Conservation (phyloP, 2,113 vertebrate species). For the Aptenodytes patagonicus region DNA sequence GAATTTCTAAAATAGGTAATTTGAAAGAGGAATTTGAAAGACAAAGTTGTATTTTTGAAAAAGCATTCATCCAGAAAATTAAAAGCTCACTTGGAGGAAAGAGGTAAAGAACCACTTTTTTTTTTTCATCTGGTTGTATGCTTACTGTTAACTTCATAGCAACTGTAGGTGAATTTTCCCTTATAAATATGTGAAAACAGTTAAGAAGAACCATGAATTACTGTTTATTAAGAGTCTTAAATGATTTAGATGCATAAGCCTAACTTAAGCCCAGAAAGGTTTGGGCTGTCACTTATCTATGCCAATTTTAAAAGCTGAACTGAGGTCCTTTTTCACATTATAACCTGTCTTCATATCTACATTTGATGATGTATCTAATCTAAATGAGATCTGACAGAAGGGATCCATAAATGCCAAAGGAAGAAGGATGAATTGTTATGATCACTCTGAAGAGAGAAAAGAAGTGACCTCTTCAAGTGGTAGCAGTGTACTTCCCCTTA, state of each 20-base stretch:
- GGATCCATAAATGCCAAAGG: background rate
- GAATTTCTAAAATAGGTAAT: background rate
- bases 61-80: background rate
- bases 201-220: background rate
- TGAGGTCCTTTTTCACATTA: background rate
- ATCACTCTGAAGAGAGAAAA: background rate
- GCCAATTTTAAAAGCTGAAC: background rate
- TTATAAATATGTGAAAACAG: background rate
- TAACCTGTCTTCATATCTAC: background rate
- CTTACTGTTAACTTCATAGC: background rate
- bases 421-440: background rate
- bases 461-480: background rate
- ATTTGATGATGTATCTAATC: background rate
- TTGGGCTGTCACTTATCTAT: background rate
- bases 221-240: background rate
- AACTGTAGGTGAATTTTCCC: background rate
- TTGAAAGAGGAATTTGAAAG: background rate
- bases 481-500: background rate
- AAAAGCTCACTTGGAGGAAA: background rate
- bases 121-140: background rate
- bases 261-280: background rate
- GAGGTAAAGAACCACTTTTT: background rate
- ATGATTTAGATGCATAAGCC: background rate
- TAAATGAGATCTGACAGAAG: background rate
- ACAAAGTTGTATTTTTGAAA: background rate